Conservation (phyloP, 2,888 invertebrate species). For the Lepidocyrtinus sp. region DNA sequence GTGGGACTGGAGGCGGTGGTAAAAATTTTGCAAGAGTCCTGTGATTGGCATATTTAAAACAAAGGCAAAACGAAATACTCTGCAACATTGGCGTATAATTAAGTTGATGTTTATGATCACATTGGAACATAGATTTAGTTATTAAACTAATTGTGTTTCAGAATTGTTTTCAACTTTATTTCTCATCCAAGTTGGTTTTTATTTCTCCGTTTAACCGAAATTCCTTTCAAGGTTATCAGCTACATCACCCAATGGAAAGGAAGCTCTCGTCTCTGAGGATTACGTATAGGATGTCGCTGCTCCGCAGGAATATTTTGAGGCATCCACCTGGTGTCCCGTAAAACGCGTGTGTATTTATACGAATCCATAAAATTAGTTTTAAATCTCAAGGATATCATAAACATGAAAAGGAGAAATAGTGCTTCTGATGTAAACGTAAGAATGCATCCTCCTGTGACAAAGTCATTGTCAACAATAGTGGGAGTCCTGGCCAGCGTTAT, state of each 20-base stretch:
- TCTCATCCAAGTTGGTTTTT: no score
- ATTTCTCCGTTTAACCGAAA: no score
- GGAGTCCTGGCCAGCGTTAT: no score
- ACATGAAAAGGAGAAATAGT: neutral
- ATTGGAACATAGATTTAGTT: no score
- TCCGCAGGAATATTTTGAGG: neutral
- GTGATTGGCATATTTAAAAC: conserved; percentile 49
- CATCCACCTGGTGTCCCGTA: neutral
- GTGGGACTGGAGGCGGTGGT: conserved; percentile 62
- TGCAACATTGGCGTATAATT: neutral
- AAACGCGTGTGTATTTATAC: neutral
- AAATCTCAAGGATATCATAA: neutral
- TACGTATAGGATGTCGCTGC: neutral
- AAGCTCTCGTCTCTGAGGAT: neutral
- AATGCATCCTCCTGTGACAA: no score
- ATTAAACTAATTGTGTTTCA: no score
- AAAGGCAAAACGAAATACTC: neutral
- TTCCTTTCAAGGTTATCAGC: no score
- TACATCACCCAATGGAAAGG: neutral
- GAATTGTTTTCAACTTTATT: no score
- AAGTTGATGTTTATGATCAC: no score
- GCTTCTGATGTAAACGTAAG: neutral
- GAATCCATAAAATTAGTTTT: neutral
- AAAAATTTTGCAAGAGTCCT: conserved; percentile 47
- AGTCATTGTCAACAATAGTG: no score